Evolutionary conservation across 2,888 invertebrate species (phyloP), one percentile per base, ranked within the genome.

Genomic region (Aspidiotus destructor): DNA sequence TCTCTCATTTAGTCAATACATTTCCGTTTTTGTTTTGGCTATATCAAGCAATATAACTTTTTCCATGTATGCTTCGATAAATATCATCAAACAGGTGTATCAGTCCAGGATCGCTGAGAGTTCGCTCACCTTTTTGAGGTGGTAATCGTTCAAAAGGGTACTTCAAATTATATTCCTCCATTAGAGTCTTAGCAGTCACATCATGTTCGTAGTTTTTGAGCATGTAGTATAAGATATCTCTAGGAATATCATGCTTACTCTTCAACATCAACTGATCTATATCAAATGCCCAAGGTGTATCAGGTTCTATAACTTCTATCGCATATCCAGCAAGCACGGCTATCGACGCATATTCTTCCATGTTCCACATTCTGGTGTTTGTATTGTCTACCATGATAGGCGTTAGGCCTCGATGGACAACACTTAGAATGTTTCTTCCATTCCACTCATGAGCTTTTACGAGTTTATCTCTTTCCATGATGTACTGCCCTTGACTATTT

Each of bases 331-430:
- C 79, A 60, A 80, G 77, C 0, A 86, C 81, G 0, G 85, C 94
- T 76, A 82, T 77, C 40, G 77, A 76, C 1, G 84, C 83, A 78
- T 94, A 94, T 0, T 85, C 83, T 72, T 83, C 79, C 88, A 95
- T 92, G 78, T 95, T 93, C 92, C 92, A 93, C 8, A 82, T 73
- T 76, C 86, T 80, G 2, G 84, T 81, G 75, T 95, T 91, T 0
- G 95, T 96, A 75, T 96, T 96, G 75, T 95, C 95, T 65, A 96
- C 84, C 67, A 96, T 84, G 13, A 95, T 79, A 0, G 94, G 93
- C 75, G 87, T 89, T 67, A 83, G 76, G 0, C 87, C 87, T 62
- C 79, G 75, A 8, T 75, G 75, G 72, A 88, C 77, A 3, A 84
- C 84, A 6, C 79, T 77, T 42, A 74, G 75, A 54, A 87, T 87